Percentiles rank a stretch among this genome's conserved stretches.
Conservation (phyloP, 2,888 invertebrate species). For the Aspidiotus rigidus region DNA sequence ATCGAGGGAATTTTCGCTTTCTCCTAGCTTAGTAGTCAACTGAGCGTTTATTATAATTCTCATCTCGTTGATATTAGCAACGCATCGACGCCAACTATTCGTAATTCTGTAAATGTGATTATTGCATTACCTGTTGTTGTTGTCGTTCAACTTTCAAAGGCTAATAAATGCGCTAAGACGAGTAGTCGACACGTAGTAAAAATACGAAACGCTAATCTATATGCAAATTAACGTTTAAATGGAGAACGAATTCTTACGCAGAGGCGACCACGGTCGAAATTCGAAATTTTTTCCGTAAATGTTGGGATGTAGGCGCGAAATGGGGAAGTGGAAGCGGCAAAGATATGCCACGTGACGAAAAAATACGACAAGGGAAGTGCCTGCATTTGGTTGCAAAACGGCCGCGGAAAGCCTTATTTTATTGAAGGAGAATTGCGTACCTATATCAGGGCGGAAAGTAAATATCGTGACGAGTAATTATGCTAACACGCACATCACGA, state of each 20-base stretch:
- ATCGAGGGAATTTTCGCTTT: neutral
- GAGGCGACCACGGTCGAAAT: neutral
- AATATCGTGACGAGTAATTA: constrained; percentile 2
- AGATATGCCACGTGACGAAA: neutral
- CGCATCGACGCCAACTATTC: neutral
- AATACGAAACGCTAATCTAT: neutral
- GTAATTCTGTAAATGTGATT: neutral
- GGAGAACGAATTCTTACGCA: neutral
- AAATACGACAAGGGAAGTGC: neutral
- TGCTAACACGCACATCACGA: neutral
- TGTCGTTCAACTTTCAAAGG: neutral
- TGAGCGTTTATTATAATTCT: neutral
- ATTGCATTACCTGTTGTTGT: neutral
- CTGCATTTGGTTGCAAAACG: neutral
- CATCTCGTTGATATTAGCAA: neutral
- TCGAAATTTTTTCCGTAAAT: neutral
- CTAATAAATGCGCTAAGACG: neutral
- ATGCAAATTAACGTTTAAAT: neutral
- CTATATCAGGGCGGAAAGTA: neutral
- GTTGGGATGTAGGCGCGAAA: too few relatives aligned
- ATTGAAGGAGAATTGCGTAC: neutral
- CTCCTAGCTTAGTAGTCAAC: neutral
- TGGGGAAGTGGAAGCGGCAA: too few relatives aligned
- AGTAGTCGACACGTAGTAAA: neutral
- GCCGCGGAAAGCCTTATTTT: neutral